Evolutionary conservation across 2,888 invertebrate species (phyloP).

Genomic region (Oscheius myriophilus): DNA sequence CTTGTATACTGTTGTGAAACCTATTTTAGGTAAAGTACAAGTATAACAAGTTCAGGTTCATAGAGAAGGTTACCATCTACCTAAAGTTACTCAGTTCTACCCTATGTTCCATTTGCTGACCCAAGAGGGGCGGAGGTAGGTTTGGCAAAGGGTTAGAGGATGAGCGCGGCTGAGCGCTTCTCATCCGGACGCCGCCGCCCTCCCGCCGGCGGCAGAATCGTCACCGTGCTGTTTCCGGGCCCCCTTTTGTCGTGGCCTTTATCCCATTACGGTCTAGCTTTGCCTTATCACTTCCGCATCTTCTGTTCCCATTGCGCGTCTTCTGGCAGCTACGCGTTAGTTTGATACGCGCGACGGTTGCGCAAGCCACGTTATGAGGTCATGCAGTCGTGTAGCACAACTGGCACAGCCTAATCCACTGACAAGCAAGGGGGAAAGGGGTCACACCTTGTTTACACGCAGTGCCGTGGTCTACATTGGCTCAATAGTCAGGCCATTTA

Average conservation of each 20-base stretch:
- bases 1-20: too few relatives aligned
- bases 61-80: too few relatives aligned
- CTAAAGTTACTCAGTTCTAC: not conserved
- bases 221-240: not conserved
- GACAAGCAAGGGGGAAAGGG: too few relatives aligned
- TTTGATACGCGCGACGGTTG: conserved; percentile 20
- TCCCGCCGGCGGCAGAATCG: conserved; percentile 26
- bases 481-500: too few relatives aligned
- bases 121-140: conserved; percentile 30
- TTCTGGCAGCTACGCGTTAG: conserved; percentile 15
- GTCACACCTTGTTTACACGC: too few relatives aligned
- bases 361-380: conserved; percentile 24
- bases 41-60: too few relatives aligned
- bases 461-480: too few relatives aligned
- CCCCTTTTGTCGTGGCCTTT: conserved; percentile 7
- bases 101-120: conserved; percentile 3
- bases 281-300: conserved; percentile 16
- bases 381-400: not conserved
- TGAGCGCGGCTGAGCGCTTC: conserved; percentile 31
- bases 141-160: conserved; percentile 31
- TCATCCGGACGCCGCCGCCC: conserved; percentile 31
- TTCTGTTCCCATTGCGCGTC: conserved; percentile 29
- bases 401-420: too few relatives aligned
- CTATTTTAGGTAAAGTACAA: too few relatives aligned
- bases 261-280: conserved; percentile 24